phyloP scores from a whole-genome alignment of 35 echinoderm and acorn worm genomes.

The Heliocidaris tuberculata region DNA sequence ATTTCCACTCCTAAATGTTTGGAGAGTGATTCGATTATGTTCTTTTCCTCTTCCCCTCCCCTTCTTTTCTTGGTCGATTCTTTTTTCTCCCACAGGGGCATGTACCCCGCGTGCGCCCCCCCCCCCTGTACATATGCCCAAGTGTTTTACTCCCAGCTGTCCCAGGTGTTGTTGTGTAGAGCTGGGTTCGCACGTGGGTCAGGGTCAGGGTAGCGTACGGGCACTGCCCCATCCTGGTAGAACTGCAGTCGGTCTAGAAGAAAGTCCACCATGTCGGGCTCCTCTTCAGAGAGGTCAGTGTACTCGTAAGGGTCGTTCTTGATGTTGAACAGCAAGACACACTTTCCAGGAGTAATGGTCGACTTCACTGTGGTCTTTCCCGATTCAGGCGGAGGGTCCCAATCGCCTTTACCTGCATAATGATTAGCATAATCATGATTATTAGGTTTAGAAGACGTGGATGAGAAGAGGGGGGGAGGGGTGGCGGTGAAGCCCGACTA shows the following conservation, averaged over 20 bases:
- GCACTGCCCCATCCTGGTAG: slow-evolving; percentile 68
- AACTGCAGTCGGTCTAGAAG: slow-evolving; percentile 56
- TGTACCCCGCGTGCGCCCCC: too few species aligned
- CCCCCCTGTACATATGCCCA: not conserved
- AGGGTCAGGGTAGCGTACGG: slow-evolving; percentile 59
- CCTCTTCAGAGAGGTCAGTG: slow-evolving; percentile 61
- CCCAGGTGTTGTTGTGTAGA: slow-evolving; percentile 76
- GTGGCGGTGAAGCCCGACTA: too few species aligned
- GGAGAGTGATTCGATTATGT: too few species aligned
- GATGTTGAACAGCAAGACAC: slow-evolving; percentile 87
- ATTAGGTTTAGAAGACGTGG: not conserved
- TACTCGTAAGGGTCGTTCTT: slow-evolving; percentile 79
- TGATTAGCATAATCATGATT: not conserved
- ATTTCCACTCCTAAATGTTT: too few species aligned
- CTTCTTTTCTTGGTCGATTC: too few species aligned
- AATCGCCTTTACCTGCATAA: slow-evolving; percentile 71
- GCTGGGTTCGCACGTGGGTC: slow-evolving; percentile 69
- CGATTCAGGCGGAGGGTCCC: slow-evolving; percentile 83
- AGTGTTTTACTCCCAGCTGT: slow-evolving; percentile 50
- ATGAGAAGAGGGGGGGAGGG: too few species aligned
- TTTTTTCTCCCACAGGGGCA: too few species aligned
- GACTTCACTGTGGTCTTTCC: slow-evolving; percentile 56
- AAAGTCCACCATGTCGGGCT: slow-evolving; percentile 59
- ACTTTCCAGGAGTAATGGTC: slow-evolving; percentile 50
- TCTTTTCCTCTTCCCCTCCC: too few species aligned